phyloP scores from a whole-genome alignment of 2,113 vertebrate genomes.

The Marmota monax region DNA sequence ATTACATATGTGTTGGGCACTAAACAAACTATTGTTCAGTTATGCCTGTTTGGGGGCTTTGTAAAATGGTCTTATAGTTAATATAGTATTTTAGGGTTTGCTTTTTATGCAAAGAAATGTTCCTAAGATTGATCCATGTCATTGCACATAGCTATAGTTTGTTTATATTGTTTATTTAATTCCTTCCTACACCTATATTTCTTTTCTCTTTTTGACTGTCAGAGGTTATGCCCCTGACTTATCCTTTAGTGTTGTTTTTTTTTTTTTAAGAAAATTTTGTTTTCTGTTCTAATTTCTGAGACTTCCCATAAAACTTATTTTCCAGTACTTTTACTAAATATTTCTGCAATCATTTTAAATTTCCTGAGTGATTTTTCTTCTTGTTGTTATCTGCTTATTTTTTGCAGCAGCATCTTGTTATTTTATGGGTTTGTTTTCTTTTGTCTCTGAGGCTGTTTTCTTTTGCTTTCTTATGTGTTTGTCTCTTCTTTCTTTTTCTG shows the following conservation, averaged over 20 bases:
- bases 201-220: not conserved
- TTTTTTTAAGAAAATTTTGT: not conserved
- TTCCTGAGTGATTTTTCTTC: not conserved
- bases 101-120: not conserved
- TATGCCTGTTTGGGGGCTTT: conserved; percentile 12
- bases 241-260: not conserved
- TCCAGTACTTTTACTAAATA: not conserved
- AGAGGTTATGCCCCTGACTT: not conserved
- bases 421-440: conserved; percentile 47
- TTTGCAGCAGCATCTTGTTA: not conserved
- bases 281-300: not conserved
- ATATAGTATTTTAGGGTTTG: not conserved
- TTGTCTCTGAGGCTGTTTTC: not conserved
- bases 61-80: not conserved
- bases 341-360: not conserved
- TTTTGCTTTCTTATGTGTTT: not conserved
- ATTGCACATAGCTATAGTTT: not conserved
- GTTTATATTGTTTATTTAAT: not conserved
- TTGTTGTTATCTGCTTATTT: not conserved
- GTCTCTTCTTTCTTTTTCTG: not conserved
- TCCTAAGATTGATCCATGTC: not conserved
- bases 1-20: not conserved
- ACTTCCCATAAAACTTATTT: conserved; percentile 21
- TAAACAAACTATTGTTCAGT: not conserved
- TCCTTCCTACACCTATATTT: not conserved